Conservation (phyloP, 2,113 vertebrate genomes). For the Boleophthalmus pectinirostris region DNA sequence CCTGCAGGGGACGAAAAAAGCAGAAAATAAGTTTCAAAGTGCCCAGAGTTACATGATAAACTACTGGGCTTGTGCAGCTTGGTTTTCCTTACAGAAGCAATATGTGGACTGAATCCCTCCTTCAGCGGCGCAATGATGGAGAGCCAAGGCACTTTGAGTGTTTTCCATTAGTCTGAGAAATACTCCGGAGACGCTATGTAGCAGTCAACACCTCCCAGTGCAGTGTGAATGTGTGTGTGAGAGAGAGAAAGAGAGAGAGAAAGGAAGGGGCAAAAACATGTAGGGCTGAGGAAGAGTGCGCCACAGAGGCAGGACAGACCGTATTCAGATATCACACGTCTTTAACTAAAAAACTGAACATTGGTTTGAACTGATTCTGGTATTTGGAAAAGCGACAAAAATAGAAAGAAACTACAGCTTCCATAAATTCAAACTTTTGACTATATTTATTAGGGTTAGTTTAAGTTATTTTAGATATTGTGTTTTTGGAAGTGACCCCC, state of each 20-base stretch:
- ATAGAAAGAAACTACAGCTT: not conserved
- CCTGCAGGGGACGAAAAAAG: constrained; percentile 9
- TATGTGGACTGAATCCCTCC: constrained; percentile 47
- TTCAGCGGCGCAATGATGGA: constrained; percentile 54
- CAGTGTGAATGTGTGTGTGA: constrained; percentile 46
- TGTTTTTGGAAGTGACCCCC: too few species aligned
- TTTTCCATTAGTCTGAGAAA: constrained; percentile 70
- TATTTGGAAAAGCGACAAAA: not conserved
- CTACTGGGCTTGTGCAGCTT: constrained; percentile 17
- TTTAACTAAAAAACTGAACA: constrained; percentile 6
- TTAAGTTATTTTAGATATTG: too few species aligned
- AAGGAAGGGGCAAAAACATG: constrained; percentile 1
- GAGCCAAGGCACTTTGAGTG: constrained; percentile 57
- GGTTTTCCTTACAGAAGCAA: constrained; percentile 51
- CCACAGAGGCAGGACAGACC: not conserved
- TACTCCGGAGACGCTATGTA: constrained; percentile 66
- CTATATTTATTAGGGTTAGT: not conserved
- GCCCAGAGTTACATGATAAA: constrained; percentile 26
- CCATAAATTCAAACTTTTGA: not conserved
- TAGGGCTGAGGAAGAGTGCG: not conserved
- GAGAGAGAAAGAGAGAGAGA: not conserved
- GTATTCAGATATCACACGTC: not conserved
- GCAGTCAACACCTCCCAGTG: constrained; percentile 62
- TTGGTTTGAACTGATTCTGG: not conserved
- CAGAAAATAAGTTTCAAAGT: constrained; percentile 31